These are phyloP conservation scores for Andrena hattorfiana DNA, from an alignment of 2,888 invertebrate genomes.

Conservation along the genomic window DNA sequence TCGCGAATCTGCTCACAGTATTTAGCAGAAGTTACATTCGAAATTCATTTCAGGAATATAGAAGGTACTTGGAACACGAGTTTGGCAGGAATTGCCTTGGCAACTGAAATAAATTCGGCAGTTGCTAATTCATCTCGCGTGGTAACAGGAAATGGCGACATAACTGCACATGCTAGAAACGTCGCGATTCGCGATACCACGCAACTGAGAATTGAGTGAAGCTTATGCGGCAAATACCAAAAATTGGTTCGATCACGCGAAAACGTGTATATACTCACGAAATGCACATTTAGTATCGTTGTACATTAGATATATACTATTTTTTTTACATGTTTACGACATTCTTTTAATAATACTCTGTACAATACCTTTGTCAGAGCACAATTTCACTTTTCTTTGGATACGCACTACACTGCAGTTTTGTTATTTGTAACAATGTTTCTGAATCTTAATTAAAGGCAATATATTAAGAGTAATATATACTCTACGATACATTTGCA, in stretches of 20 bases:
- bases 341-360: background rate
- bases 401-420: background rate
- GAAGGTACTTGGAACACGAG: background rate
- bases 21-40: background rate
- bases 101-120: background rate
- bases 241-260: constrained; percentile 11
- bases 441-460: background rate
- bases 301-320: background rate
- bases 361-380: background rate
- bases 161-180: constrained; percentile 67
- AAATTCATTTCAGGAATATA: constrained; percentile 29
- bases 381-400: constrained; percentile 1
- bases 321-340: background rate
- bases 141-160: constrained; percentile 60
- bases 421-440: background rate
- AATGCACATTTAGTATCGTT: background rate
- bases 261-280: background rate
- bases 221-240: constrained; percentile 28
- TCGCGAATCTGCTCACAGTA: background rate
- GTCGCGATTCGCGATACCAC: constrained; percentile 72
- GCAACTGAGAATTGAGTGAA: constrained; percentile 10
- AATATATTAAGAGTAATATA: background rate
- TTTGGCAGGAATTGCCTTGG: background rate
- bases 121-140: constrained; percentile 27
- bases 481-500: background rate